These are phyloP conservation scores for Anoncus sp. DNA, from an alignment of 2,888 invertebrate genomes.

Conservation along the genomic window DNA sequence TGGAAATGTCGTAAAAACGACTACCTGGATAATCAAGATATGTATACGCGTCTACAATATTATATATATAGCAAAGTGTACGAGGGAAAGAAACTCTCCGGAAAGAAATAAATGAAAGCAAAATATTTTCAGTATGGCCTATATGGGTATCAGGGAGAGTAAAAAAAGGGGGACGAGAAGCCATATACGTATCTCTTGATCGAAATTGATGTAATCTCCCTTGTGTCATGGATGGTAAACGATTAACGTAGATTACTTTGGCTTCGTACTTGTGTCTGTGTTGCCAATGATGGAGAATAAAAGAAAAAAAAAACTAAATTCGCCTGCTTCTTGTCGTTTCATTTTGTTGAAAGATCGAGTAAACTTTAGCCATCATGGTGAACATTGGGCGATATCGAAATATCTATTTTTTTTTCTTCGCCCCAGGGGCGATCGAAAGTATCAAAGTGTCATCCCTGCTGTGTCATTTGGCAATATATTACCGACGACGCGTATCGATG, in stretches of 20 bases:
- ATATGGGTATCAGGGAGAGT: not conserved
- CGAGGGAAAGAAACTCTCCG: slow-evolving; percentile 7
- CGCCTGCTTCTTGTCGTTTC: not conserved
- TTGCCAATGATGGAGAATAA: too few relatives aligned
- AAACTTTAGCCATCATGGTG: not conserved
- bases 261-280: too few relatives aligned
- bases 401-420: not conserved
- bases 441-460: not conserved
- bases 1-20: slow-evolving; percentile 48
- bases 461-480: not conserved
- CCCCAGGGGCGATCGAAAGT: not conserved
- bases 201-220: slow-evolving; percentile 47
- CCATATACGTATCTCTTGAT: slow-evolving; percentile 25
- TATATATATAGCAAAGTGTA: not conserved
- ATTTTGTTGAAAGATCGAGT: too few relatives aligned
- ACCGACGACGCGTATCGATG: not conserved
- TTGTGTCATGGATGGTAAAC: slow-evolving; percentile 5
- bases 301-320: not conserved
- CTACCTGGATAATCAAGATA: slow-evolving; percentile 10
- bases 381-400: not conserved
- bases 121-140: slow-evolving; percentile 4
- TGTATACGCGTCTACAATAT: not conserved
- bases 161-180: slow-evolving; percentile 8
- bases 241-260: slow-evolving; percentile 10
- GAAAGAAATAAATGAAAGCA: not conserved